Conservation (phyloP, 2,797 vertebrate species). For the Chaenodraco wilsoni region DNA sequence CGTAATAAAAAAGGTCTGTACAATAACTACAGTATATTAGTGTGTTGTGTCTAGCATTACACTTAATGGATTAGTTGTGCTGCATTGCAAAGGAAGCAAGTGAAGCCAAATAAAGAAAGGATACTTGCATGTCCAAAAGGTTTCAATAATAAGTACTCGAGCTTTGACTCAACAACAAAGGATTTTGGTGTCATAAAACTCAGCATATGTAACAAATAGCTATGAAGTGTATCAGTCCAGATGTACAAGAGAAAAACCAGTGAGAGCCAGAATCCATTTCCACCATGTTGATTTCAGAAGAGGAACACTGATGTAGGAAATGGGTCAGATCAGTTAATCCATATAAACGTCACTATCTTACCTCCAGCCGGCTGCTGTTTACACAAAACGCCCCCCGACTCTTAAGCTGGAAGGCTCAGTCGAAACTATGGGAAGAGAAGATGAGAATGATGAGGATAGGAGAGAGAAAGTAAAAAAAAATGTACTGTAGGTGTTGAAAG, state of each 20-base stretch:
- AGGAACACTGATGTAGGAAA: slow-evolving; percentile 46
- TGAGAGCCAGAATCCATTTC: slow-evolving; percentile 29
- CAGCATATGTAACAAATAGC: slow-evolving; percentile 18
- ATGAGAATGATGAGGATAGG: slow-evolving; percentile 46
- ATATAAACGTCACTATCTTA: slow-evolving; percentile 48
- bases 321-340: slow-evolving; percentile 37
- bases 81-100: slow-evolving; percentile 24
- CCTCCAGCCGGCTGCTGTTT: slow-evolving; percentile 63
- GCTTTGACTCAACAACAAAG: slow-evolving; percentile 27
- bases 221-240: slow-evolving; percentile 8
- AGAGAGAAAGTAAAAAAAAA: slow-evolving; percentile 20
- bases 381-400: slow-evolving; percentile 43
- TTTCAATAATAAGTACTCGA: slow-evolving; percentile 34
- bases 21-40: slow-evolving; percentile 21
- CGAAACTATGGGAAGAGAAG: slow-evolving; percentile 51
- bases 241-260: slow-evolving; percentile 2
- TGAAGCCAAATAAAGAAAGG: slow-evolving; percentile 22
- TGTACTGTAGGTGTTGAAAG: slow-evolving; percentile 36
- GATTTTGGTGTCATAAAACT: slow-evolving; percentile 31
- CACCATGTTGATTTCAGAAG: slow-evolving; percentile 41
- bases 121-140: slow-evolving; percentile 16
- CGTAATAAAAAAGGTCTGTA: slow-evolving; percentile 18
- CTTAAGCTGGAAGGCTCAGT: slow-evolving; percentile 42
- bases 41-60: not conserved
- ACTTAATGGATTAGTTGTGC: slow-evolving; percentile 36